phyloP scores from a whole-genome alignment of 2,113 vertebrate genomes.

The Scytalopus superciliaris region DNA sequence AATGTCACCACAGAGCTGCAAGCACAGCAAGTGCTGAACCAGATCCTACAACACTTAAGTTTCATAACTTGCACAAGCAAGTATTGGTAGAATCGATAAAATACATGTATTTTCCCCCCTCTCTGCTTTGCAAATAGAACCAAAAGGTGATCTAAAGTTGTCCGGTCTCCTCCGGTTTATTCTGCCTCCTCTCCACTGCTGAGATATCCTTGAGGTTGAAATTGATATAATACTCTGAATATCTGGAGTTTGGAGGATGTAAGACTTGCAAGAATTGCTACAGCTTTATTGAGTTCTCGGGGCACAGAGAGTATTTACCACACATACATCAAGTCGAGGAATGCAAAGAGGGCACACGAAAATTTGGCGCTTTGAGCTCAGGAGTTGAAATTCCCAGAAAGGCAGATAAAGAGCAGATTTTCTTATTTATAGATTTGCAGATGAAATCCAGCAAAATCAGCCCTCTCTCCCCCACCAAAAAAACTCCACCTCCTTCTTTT shows the following conservation, averaged over 20 bases:
- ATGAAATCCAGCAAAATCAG: conserved; percentile 65
- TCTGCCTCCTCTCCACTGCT: not conserved
- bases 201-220: conserved; percentile 60
- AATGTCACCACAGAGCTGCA: conserved; percentile 53
- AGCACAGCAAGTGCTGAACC: conserved; percentile 52
- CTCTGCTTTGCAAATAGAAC: conserved; percentile 39
- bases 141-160: conserved; percentile 39
- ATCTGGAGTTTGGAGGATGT: conserved; percentile 70
- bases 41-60: not conserved
- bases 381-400: conserved; percentile 73
- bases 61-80: conserved; percentile 26
- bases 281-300: conserved; percentile 73
- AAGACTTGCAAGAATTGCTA: conserved; percentile 72
- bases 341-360: conserved; percentile 68
- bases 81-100: not conserved
- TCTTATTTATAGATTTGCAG: conserved; percentile 78
- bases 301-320: conserved; percentile 73
- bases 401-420: conserved; percentile 58
- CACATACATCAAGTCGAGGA: conserved; percentile 69
- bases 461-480: not conserved
- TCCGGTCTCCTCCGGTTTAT: not conserved
- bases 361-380: conserved; percentile 53
- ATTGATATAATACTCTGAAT: conserved; percentile 62
- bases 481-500: conserved; percentile 20
- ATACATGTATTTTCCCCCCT: not conserved